Evolutionary conservation across 2,797 vertebrate species (phyloP).

Genomic region (Liasis olivaceus): DNA sequence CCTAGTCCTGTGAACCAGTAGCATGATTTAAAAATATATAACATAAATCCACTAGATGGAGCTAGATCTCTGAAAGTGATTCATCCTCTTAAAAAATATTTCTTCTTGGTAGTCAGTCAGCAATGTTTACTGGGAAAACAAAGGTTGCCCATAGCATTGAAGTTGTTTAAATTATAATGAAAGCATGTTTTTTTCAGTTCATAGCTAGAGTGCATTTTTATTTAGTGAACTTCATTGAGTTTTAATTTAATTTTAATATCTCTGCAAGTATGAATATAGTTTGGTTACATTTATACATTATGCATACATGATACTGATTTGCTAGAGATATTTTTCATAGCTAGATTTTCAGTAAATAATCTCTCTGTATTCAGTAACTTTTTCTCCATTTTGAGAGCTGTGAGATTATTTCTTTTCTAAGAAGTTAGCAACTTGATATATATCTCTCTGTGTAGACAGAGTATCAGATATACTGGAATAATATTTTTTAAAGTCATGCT

Average conservation of each 20-base stretch:
- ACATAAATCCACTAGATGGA: slow-evolving; percentile 69
- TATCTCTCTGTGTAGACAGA: no score
- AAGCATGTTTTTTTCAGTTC: neutral
- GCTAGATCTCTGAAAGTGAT: slow-evolving; percentile 54
- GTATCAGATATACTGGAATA: no score
- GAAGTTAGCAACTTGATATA: neutral
- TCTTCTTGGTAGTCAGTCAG: neutral
- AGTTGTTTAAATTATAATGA: neutral
- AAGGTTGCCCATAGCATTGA: neutral
- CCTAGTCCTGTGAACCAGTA: neutral
- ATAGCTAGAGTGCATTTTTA: neutral
- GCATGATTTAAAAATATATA: neutral
- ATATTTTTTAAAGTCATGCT: neutral
- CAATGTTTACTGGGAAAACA: neutral
- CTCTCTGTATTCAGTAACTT: neutral
- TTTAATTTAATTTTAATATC: neutral
- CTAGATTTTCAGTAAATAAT: neutral
- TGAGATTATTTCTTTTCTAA: neutral
- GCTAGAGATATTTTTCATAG: neutral
- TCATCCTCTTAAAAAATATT: neutral
- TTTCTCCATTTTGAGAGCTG: neutral
- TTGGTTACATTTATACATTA: neutral
- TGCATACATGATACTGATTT: neutral
- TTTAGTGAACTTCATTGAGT: neutral
- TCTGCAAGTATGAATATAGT: neutral